A percentile compares a stretch with the other conserved stretches of the same genome.
phyloP scores from a whole-genome alignment of 2,888 invertebrate genomes.

The Sycophila texana region DNA sequence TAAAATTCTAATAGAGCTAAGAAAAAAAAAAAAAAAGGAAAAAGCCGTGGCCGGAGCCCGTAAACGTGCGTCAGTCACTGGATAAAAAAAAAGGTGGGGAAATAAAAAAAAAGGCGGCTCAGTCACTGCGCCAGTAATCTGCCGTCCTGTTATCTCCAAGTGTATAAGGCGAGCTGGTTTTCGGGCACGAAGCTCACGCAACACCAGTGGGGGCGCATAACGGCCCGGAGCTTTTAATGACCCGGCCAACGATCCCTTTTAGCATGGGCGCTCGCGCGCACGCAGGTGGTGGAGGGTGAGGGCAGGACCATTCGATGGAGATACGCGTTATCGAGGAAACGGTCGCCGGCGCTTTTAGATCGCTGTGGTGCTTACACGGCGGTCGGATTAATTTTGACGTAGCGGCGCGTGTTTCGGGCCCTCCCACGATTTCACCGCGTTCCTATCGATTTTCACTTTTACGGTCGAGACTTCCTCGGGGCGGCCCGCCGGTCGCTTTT shows the following conservation, averaged over 20 bases:
- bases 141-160: neutral
- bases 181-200: conserved; percentile 18
- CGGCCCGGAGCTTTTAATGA: conserved; percentile 37
- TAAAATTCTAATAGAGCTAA: too few relatives aligned
- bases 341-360: neutral
- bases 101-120: too few relatives aligned
- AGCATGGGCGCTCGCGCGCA: neutral
- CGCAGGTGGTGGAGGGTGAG: neutral
- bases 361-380: neutral
- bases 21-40: too few relatives aligned
- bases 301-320: conserved; percentile 36
- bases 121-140: too few relatives aligned
- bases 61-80: too few relatives aligned
- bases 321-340: conserved; percentile 22
- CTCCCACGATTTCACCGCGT: too few relatives aligned
- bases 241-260: conserved; percentile 44
- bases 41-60: too few relatives aligned
- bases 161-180: neutral
- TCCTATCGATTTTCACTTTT: too few relatives aligned
- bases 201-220: neutral
- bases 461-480: too few relatives aligned
- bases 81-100: too few relatives aligned
- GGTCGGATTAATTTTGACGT: conserved; percentile 33
- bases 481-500: too few relatives aligned
- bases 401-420: neutral